Evolutionary conservation across 2,888 invertebrate genomes (phyloP).

Genomic region (Hirudinaria manillensis): DNA sequence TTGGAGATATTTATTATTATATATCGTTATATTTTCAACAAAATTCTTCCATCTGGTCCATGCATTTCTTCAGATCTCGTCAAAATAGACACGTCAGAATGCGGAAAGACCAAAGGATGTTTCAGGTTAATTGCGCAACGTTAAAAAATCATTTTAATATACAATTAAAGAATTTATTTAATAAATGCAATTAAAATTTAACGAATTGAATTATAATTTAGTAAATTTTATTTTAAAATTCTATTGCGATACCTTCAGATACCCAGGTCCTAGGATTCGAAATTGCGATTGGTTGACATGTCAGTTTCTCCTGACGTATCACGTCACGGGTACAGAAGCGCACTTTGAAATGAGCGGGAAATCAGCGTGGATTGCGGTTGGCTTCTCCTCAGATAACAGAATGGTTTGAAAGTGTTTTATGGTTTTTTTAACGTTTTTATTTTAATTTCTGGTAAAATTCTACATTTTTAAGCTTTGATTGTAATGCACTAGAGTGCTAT

Average conservation of each 20-base stretch:
- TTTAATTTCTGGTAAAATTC: neutral
- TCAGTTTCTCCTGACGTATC: slow-evolving; percentile 37
- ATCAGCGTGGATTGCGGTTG: slow-evolving; percentile 39
- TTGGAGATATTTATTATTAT: neutral
- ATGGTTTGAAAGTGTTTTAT: slow-evolving; percentile 33
- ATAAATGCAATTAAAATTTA: too few relatives aligned
- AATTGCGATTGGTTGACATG: slow-evolving; percentile 29
- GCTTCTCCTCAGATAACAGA: slow-evolving; percentile 39
- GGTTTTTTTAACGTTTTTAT: neutral
- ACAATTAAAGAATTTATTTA: too few relatives aligned
- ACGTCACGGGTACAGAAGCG: slow-evolving; percentile 30
- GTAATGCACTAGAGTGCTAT: too few relatives aligned
- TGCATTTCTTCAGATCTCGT: slow-evolving; percentile 13
- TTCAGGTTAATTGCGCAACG: slow-evolving; percentile 11
- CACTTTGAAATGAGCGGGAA: slow-evolving; percentile 38
- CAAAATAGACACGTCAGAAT: slow-evolving; percentile 12
- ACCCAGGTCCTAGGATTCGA: neutral
- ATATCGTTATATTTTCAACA: neutral
- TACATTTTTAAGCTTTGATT: neutral
- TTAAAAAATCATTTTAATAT: too few relatives aligned
- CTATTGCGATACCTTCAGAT: too few relatives aligned
- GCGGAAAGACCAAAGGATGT: slow-evolving; percentile 28
- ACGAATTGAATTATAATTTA: too few relatives aligned
- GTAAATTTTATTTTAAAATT: too few relatives aligned
- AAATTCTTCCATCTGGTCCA: too few relatives aligned